These are phyloP conservation scores for Herminia tarsipennalis DNA, from an alignment of 2,888 invertebrate genomes.

Conservation along the genomic window DNA sequence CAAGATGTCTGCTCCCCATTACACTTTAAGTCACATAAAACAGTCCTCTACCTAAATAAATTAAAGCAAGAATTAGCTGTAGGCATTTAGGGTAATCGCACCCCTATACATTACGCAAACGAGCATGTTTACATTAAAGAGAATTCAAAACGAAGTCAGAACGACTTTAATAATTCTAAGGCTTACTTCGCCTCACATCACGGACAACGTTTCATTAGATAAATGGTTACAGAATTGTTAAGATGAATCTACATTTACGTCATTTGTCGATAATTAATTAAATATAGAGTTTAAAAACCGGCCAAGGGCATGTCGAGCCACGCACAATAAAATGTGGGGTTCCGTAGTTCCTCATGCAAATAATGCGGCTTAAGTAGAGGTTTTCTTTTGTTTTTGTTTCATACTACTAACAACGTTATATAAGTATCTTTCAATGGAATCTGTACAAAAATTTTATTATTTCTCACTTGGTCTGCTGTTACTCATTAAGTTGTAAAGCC, in stretches of 20 bases:
- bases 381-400: too few relatives aligned
- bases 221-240: constrained; percentile 15
- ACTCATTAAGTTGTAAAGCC: too few relatives aligned
- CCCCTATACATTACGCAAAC: constrained; percentile 6
- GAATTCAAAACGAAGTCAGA: constrained; percentile 2
- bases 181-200: background rate
- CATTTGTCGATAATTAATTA: background rate
- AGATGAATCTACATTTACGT: background rate
- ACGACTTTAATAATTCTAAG: constrained; percentile 9
- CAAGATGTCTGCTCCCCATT: too few relatives aligned
- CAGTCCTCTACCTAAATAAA: background rate
- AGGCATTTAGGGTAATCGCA: constrained; percentile 2
- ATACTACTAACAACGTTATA: too few relatives aligned
- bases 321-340: too few relatives aligned
- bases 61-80: constrained; percentile 1
- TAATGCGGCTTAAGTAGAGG: too few relatives aligned
- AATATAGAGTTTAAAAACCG: too few relatives aligned
- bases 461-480: too few relatives aligned
- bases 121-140: constrained; percentile 3
- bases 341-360: too few relatives aligned
- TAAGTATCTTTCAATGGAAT: too few relatives aligned
- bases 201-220: constrained; percentile 14
- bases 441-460: too few relatives aligned
- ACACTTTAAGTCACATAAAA: background rate
- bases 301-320: too few relatives aligned